Conservation (phyloP, 1,140 invertebrate genomes). For the Brachionus koreanus region DNA sequence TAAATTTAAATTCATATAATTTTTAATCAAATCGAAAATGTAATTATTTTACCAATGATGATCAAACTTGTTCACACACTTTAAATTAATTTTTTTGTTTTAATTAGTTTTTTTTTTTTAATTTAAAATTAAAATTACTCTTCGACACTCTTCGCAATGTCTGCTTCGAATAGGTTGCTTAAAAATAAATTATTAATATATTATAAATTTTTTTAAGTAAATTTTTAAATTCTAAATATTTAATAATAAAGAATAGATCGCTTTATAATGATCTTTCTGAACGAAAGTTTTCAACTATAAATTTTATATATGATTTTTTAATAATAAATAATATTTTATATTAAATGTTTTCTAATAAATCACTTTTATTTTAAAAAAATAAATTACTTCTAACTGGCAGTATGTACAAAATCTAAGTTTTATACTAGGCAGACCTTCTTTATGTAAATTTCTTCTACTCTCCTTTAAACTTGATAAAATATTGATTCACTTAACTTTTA, state of each 20-base stretch:
- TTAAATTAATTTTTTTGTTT: not conserved
- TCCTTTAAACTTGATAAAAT: not conserved
- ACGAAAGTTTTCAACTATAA: no score
- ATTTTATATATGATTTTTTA: no score
- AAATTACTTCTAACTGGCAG: not conserved
- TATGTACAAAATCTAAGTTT: not conserved
- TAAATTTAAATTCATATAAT: not conserved
- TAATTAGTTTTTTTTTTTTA: not conserved
- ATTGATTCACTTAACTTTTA: no score
- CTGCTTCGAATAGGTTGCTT: slow-evolving; percentile 39
- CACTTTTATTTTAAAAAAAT: not conserved
- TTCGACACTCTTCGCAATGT: slow-evolving; percentile 30
- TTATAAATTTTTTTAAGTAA: not conserved
- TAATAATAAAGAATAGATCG: no score
- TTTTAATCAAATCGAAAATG: not conserved
- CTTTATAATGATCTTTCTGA: no score
- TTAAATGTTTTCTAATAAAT: no score
- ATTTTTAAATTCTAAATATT: no score
- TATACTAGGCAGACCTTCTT: not conserved
- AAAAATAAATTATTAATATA: slow-evolving; percentile 7
- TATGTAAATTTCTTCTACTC: not conserved
- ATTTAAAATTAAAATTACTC: not conserved
- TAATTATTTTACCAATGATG: slow-evolving; percentile 5
- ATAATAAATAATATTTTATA: no score
- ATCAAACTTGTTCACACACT: slow-evolving; percentile 37